Evolutionary conservation across 2,113 vertebrate species (phyloP).

Genomic region (Platycercus adscitus): DNA sequence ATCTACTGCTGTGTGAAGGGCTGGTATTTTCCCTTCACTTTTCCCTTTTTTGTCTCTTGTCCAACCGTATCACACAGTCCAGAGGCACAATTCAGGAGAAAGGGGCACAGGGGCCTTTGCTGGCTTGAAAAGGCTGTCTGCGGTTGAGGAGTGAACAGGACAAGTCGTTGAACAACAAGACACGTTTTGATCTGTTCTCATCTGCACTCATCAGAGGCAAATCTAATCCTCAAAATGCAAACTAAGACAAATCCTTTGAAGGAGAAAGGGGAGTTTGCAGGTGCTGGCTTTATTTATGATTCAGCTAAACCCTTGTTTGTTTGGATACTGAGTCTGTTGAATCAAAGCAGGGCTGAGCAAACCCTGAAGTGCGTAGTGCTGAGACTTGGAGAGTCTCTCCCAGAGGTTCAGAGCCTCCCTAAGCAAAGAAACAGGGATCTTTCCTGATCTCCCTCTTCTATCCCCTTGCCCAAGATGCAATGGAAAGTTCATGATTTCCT

Average conservation of each 20-base stretch:
- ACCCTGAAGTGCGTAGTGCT: not conserved
- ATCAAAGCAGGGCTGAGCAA: not conserved
- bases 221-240: slow-evolving; percentile 36
- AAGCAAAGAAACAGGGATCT: not conserved
- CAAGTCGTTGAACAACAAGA: not conserved
- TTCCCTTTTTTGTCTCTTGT: not conserved
- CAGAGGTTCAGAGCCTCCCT: not conserved
- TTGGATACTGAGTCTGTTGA: slow-evolving; percentile 4
- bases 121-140: not conserved
- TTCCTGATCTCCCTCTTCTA: not conserved
- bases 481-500: not conserved
- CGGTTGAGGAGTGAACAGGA: not conserved
- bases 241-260: slow-evolving; percentile 37
- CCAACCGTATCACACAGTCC: not conserved
- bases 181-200: not conserved
- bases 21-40: not conserved
- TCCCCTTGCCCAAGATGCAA: not conserved
- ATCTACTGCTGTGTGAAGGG: not conserved
- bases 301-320: slow-evolving; percentile 21
- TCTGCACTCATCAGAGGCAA: not conserved
- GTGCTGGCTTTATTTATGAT: not conserved
- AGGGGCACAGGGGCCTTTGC: not conserved
- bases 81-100: not conserved
- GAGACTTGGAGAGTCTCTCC: not conserved
- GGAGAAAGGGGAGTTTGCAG: not conserved